Conservation (phyloP, 2,797 vertebrate genomes). For the Ataeniobius toweri region DNA sequence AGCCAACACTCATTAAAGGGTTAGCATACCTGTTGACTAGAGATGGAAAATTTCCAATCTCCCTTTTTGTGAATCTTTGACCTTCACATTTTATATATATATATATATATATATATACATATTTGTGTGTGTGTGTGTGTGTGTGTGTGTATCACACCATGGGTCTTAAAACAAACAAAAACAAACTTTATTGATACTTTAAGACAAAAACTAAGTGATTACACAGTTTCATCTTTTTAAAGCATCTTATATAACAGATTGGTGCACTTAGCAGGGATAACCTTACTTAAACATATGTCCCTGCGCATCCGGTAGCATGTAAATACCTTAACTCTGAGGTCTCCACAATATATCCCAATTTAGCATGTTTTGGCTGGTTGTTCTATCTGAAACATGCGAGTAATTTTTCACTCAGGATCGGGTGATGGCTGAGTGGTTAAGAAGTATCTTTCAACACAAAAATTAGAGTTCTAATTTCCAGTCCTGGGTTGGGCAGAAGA, state of each 20-base stretch:
- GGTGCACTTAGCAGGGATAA: neutral
- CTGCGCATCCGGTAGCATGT: too few species aligned
- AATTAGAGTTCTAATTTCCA: too few species aligned
- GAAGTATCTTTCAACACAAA: too few species aligned
- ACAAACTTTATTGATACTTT: neutral
- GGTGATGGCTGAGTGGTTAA: too few species aligned
- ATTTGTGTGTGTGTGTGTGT: too few species aligned
- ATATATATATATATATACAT: too few species aligned
- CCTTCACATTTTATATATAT: neutral
- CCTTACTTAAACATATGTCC: neutral
- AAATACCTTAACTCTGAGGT: too few species aligned
- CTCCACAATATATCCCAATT: too few species aligned
- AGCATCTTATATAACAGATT: neutral
- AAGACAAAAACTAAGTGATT: neutral
- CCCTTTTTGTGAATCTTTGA: neutral
- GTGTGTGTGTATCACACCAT: neutral
- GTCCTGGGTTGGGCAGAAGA: too few species aligned
- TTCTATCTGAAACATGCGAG: too few species aligned
- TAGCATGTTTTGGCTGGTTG: neutral
- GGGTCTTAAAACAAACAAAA: neutral
- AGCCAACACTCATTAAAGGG: neutral
- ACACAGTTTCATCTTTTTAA: neutral
- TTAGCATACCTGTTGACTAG: neutral
- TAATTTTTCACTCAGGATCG: too few species aligned
- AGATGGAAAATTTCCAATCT: neutral